Evolutionary conservation across 2,888 invertebrate genomes (phyloP).

Genomic region (Meliscaeva auricollis): DNA sequence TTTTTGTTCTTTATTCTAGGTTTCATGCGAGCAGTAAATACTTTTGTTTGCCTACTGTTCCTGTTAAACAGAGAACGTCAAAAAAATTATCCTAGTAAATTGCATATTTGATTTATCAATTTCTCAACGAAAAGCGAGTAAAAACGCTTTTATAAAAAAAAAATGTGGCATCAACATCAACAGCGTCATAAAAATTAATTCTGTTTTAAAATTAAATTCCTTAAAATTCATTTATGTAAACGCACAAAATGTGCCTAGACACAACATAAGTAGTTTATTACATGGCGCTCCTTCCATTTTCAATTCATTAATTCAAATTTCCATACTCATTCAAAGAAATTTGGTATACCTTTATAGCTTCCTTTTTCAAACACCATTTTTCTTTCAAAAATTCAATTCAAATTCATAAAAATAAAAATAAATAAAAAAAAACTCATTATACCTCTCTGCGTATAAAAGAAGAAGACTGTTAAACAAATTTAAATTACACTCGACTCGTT

Average conservation of each 20-base stretch:
- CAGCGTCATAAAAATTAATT: neutral
- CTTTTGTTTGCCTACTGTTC: no score
- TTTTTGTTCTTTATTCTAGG: no score
- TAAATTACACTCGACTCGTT: conserved; percentile 61
- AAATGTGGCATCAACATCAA: no score
- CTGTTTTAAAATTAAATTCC: conserved; percentile 18
- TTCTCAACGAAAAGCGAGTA: no score
- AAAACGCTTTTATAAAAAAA: no score
- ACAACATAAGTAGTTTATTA: conserved; percentile 2
- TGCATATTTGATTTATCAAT: no score
- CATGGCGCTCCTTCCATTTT: conserved; percentile 19
- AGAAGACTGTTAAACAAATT: conserved; percentile 64
- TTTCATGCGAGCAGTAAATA: no score
- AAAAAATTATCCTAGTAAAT: no score
- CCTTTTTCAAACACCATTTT: neutral
- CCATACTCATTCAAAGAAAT: conserved; percentile 21
- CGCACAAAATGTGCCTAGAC: neutral
- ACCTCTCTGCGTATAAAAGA: neutral
- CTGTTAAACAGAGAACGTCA: no score
- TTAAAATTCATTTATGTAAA: conserved; percentile 8
- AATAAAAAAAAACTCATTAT: conserved; percentile 39
- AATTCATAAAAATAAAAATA: conserved; percentile 61
- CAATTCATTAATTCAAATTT: conserved; percentile 62
- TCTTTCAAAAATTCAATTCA: conserved; percentile 50
- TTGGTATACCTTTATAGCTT: conserved; percentile 10